Conservation (phyloP, 2,797 vertebrate species). For the Cossypha heuglini region DNA sequence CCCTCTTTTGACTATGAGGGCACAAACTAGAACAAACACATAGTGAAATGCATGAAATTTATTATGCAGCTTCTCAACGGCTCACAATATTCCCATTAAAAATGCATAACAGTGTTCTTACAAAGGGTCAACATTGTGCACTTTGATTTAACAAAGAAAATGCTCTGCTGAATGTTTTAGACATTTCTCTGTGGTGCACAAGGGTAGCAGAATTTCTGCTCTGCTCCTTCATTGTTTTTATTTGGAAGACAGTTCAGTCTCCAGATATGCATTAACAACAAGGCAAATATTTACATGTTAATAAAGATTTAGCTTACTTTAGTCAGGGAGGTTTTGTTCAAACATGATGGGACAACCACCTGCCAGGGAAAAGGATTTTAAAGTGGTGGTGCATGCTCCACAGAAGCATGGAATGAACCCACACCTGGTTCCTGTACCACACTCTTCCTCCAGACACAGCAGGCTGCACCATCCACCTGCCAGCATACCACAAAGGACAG, state of each 20-base stretch:
- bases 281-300: conserved; percentile 8
- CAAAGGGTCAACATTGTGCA: conserved; percentile 28
- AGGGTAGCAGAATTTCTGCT: conserved; percentile 1
- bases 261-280: background rate
- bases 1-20: background rate
- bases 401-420: background rate
- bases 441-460: background rate
- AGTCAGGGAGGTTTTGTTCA: background rate
- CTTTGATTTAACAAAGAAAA: conserved; percentile 40
- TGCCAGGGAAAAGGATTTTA: background rate
- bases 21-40: conserved; percentile 42
- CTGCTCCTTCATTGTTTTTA: background rate
- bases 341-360: background rate
- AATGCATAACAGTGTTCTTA: conserved; percentile 38
- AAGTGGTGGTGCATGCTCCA: background rate
- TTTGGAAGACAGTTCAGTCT: background rate
- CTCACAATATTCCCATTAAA: conserved; percentile 48
- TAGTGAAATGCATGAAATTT: conserved; percentile 20
- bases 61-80: conserved; percentile 27
- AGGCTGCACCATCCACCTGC: background rate
- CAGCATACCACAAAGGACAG: background rate
- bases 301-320: background rate
- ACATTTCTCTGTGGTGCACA: background rate
- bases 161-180: background rate
- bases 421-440: rapidly evolving